Evolutionary conservation across 2,113 vertebrate species (phyloP).

Genomic region (Serilophus lunatus): DNA sequence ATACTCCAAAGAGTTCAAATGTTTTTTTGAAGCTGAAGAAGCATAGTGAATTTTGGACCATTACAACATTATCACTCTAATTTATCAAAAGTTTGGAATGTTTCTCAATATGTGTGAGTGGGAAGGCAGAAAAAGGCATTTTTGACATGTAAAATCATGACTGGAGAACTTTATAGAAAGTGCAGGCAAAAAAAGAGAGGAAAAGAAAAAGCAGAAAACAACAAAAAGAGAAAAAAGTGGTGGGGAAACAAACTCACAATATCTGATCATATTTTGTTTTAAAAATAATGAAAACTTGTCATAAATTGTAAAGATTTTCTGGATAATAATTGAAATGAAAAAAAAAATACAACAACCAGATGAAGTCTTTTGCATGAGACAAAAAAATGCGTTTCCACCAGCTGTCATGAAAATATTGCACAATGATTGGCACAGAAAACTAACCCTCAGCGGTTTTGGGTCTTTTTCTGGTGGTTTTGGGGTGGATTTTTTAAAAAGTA

Average conservation of each 20-base stretch:
- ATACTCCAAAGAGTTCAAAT: neutral
- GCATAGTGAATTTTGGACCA: neutral
- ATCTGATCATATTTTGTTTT: neutral
- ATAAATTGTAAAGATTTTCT: neutral
- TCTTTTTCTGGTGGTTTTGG: neutral
- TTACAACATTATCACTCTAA: neutral
- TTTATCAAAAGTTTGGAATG: conserved; percentile 29
- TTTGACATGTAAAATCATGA: conserved; percentile 12
- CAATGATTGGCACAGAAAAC: conserved; percentile 42
- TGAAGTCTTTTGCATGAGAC: neutral
- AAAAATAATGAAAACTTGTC: neutral
- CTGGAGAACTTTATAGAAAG: neutral
- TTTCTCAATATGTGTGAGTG: neutral
- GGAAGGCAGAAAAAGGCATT: neutral
- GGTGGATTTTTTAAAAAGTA: neutral
- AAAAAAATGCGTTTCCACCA: conserved; percentile 14
- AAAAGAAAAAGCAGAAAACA: neutral
- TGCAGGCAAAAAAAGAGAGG: neutral
- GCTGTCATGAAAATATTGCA: conserved; percentile 49
- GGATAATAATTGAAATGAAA: neutral
- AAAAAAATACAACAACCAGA: neutral
- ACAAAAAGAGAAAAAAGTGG: neutral
- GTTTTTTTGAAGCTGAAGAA: neutral
- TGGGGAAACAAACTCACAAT: neutral
- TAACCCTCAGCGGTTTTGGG: neutral